These are phyloP conservation scores for Agrotis clavis DNA, from an alignment of 2,888 invertebrate species.

Conservation along the genomic window DNA sequence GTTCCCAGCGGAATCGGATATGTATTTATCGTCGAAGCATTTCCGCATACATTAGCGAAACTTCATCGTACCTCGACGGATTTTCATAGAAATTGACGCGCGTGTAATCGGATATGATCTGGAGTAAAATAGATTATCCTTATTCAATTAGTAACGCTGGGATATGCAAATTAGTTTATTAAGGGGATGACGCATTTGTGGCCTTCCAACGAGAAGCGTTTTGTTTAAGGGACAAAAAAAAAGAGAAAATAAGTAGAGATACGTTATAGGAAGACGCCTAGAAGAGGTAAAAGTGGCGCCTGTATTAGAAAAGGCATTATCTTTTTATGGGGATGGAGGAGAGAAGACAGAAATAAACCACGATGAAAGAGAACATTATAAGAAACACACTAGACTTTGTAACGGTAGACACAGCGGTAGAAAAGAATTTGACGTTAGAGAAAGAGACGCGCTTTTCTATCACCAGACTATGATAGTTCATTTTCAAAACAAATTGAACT, in stretches of 20 bases:
- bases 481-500: neutral
- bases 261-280: too few relatives aligned
- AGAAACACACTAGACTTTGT: neutral
- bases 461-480: neutral
- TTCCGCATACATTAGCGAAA: slow-evolving; percentile 1
- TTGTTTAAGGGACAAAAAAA: too few relatives aligned
- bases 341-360: too few relatives aligned
- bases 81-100: slow-evolving; percentile 23
- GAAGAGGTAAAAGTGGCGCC: too few relatives aligned
- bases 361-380: neutral
- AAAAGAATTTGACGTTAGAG: too few relatives aligned
- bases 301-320: too few relatives aligned
- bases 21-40: neutral
- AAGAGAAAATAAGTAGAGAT: too few relatives aligned
- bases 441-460: neutral
- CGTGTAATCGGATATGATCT: slow-evolving; percentile 13
- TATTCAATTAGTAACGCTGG: slow-evolving; percentile 15
- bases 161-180: slow-evolving; percentile 8
- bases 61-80: neutral
- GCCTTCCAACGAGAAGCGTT: neutral
- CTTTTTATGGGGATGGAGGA: too few relatives aligned
- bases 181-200: neutral
- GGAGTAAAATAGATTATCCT: slow-evolving; percentile 6
- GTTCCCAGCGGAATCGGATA: neutral
- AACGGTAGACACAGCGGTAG: too few relatives aligned